Evolutionary conservation across 2,888 invertebrate genomes (phyloP), one percentile per base, ranked within the genome.

Genomic region (Microdon myrmicae): DNA sequence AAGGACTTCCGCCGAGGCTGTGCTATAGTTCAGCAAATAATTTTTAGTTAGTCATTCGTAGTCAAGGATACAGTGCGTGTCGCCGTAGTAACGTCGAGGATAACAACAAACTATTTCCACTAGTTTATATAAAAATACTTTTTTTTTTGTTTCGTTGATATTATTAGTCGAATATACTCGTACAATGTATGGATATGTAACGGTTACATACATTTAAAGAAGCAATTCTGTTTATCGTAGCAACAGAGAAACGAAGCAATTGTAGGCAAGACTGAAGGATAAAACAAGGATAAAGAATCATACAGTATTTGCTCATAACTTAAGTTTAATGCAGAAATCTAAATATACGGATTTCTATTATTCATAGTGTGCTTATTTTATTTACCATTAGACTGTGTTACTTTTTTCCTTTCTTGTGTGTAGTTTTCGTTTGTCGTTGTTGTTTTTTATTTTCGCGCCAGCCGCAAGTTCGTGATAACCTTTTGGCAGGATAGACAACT

Each of bases 21-120:
- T 69, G 51, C 48, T 67, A 48, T 66, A 68, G 68, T 68, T 69
- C 72, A 70, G 72, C 75, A 79, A 79, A 77, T 78, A 77, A 75
- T 77, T 76, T 77, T 77, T 73, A 75, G 79, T 79, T 79, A 79
- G 79, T 79, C 77, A 74, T 70, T 74, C 75, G 79, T 79, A 74
- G 79, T 72, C 78, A 79, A 79, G 79, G 79, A 79, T 79, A 79
- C 79, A 69, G 73, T 69, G 71, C 73, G 73, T 72, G 74, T 74
- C 66, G 68, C 67, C 61, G 61, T 64, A 67, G 67, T 67, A 64
- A 68, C 67, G 47, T 47, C 58, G 28, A 58, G 51, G 58, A 58
- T 58, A 64, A 53, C 64, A 64, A 64, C 58, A 64, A 35, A 58
- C 26, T 53, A 16, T 49, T 43, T 51, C 19, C 38, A n/a, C n/a